Evolutionary conservation across 2,888 invertebrate species (phyloP).

Genomic region (Heterodera filipjevi): DNA sequence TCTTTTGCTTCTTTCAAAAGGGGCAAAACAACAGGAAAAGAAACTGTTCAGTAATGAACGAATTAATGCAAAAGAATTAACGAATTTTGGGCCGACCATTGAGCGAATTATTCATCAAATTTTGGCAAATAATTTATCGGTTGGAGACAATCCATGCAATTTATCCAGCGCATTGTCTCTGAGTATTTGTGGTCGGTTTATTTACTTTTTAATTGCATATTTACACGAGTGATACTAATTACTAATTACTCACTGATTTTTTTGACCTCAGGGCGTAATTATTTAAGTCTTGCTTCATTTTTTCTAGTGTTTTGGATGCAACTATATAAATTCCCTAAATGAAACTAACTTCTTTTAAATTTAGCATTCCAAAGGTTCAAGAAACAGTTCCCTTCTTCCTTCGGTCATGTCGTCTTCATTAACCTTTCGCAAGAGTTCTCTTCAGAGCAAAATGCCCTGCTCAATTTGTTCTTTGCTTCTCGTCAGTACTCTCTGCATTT

Average conservation of each 20-base stretch:
- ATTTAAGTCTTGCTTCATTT: too few relatives aligned
- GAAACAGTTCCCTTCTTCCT: slow-evolving; percentile 26
- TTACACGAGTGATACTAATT: too few relatives aligned
- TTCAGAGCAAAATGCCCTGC: slow-evolving; percentile 95
- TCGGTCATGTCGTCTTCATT: slow-evolving; percentile 67
- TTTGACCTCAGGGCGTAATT: too few relatives aligned
- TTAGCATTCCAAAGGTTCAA: slow-evolving; percentile 39
- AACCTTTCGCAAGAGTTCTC: slow-evolving; percentile 89
- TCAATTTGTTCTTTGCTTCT: slow-evolving; percentile 97
- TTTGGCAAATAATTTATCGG: not conserved
- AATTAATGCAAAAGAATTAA: not conserved
- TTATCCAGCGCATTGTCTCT: slow-evolving; percentile 33
- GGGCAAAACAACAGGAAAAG: slow-evolving; percentile 33
- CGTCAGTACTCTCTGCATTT: slow-evolving; percentile 74
- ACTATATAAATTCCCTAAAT: too few relatives aligned
- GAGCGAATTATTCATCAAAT: slow-evolving; percentile 3
- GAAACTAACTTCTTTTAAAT: slow-evolving; percentile 6
- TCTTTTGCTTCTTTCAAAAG: slow-evolving; percentile 37
- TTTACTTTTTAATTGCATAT: too few relatives aligned
- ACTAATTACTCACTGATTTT: not conserved
- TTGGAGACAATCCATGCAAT: not conserved
- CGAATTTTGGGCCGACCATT: slow-evolving; percentile 1
- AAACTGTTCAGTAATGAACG: slow-evolving; percentile 28
- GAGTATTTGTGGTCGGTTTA: slow-evolving; percentile 32
- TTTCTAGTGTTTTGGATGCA: too few relatives aligned